These are phyloP conservation scores for Formicarius rufipectus DNA, from an alignment of 2,113 vertebrate genomes.

Conservation along the genomic window DNA sequence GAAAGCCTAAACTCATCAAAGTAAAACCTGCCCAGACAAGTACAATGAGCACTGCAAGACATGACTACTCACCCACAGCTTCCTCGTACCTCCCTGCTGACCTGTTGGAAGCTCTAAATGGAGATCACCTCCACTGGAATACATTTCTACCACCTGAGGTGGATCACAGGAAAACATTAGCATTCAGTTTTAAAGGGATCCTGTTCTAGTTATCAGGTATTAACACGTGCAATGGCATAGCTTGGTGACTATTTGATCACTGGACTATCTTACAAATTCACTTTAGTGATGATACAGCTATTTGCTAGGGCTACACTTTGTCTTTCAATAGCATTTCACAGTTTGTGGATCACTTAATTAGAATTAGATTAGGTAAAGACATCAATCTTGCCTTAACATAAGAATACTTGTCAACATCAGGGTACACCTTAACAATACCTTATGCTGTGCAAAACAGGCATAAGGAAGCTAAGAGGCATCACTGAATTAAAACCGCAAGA, in stretches of 20 bases:
- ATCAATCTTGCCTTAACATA: not conserved
- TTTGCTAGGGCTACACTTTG: not conserved
- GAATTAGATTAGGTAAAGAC: not conserved
- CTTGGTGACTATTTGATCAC: not conserved
- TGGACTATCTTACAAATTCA: not conserved
- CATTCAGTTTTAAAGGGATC: not conserved
- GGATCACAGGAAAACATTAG: not conserved
- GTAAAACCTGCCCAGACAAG: not conserved
- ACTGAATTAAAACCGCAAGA: not conserved
- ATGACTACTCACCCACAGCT: conserved; percentile 87
- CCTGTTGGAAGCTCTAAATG: conserved; percentile 97
- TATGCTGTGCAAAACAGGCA: not conserved
- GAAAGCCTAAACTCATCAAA: not conserved
- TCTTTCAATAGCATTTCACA: not conserved
- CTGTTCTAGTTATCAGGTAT: not conserved
- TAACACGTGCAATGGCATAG: not conserved
- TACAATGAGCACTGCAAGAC: not conserved
- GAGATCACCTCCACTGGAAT: conserved; percentile 96
- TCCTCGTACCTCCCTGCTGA: conserved; percentile 91
- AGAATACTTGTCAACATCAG: not conserved
- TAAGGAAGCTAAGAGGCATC: not conserved
- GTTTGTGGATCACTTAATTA: not conserved
- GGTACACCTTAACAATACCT: not conserved
- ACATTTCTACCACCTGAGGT: conserved; percentile 95
- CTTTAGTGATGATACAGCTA: not conserved